Conservation (phyloP, 1,140 invertebrate genomes). For the Macrosteles quadrilineatus region DNA sequence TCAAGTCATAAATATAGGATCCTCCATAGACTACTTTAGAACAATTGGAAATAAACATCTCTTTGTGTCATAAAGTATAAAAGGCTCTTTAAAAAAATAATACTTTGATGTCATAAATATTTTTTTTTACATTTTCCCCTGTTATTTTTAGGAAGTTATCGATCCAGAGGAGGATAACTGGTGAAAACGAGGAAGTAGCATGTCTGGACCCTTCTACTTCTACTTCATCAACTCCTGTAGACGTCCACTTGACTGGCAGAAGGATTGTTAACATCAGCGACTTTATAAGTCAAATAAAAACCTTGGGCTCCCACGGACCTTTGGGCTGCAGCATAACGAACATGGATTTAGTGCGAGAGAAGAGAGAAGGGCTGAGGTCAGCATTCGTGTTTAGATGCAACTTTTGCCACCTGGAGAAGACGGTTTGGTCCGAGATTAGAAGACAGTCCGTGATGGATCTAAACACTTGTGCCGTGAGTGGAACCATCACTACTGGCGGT, state of each 20-base stretch:
- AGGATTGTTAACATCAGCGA: constrained; percentile 12
- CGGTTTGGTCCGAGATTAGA: constrained; percentile 37
- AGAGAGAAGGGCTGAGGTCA: constrained; percentile 28
- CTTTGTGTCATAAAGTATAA: no score
- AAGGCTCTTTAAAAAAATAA: no score
- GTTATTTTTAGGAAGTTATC: no score
- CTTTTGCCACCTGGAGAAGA: constrained; percentile 33
- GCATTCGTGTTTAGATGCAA: constrained; percentile 38
- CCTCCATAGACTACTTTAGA: no score
- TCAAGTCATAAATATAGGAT: no score
- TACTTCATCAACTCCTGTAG: no score
- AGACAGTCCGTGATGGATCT: constrained; percentile 32
- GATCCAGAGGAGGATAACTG: no score
- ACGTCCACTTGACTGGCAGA: constrained; percentile 17
- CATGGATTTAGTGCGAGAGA: constrained; percentile 24
- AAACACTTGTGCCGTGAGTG: constrained; percentile 40
- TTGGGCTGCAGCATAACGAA: constrained; percentile 30
- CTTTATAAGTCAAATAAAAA: constrained; percentile 10
- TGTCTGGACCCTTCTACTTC: no score
- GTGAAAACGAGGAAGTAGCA: no score
- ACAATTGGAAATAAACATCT: no score
- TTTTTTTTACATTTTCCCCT: no score
- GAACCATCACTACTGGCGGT: constrained; percentile 40
- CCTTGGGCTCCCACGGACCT: constrained; percentile 30
- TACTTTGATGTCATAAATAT: no score